These are phyloP conservation scores for Tanaodytes sp. DNA, from an alignment of 2,888 invertebrate genomes.

Conservation along the genomic window DNA sequence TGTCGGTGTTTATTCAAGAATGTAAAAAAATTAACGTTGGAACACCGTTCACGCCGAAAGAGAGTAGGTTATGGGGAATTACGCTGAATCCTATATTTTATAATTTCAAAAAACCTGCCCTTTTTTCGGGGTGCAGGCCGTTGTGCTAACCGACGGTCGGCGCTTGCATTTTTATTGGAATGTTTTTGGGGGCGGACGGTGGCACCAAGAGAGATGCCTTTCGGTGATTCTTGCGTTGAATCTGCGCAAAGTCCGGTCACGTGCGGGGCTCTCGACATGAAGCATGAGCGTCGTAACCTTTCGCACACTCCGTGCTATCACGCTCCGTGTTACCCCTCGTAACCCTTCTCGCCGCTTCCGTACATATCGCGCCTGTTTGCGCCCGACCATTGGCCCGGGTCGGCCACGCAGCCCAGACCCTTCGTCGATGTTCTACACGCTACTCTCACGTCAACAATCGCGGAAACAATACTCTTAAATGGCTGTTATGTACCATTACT, in stretches of 20 bases:
- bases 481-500: no score
- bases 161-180: constrained; percentile 45
- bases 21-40: no score
- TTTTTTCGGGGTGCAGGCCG: no score
- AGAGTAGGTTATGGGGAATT: no score
- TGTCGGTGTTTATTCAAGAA: no score
- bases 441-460: constrained; percentile 32
- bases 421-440: constrained; percentile 35
- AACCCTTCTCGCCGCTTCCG: constrained; percentile 27
- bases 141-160: constrained; percentile 29
- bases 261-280: constrained; percentile 60
- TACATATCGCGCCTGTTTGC: constrained; percentile 34
- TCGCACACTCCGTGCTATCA: constrained; percentile 54
- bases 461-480: constrained; percentile 35
- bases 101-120: no score
- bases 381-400: constrained; percentile 20
- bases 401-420: constrained; percentile 13
- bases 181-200: constrained; percentile 47
- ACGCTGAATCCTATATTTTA: no score
- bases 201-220: constrained; percentile 60
- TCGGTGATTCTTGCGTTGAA: constrained; percentile 65
- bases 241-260: constrained; percentile 68
- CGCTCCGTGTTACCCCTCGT: constrained; percentile 36
- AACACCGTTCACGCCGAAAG: no score
- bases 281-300: constrained; percentile 69